Evolutionary conservation across 2,888 invertebrate species (phyloP), one percentile per base, ranked within the genome.

Genomic region (Hydroisotoma schaefferi): DNA sequence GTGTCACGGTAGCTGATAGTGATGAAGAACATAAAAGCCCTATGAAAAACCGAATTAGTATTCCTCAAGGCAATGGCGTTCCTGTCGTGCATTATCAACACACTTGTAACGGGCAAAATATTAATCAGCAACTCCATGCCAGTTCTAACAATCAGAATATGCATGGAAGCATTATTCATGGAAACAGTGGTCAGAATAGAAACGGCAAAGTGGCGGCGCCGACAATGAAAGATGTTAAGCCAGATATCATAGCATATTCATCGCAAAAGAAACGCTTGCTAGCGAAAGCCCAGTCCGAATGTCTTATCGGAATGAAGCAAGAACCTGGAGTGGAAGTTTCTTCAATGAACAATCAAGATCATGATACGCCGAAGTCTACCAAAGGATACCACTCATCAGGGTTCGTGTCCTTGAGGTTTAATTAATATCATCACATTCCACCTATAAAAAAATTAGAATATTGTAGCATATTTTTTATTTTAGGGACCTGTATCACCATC

Each of bases 191-290:
- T 20, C 40, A 44, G 8, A 60, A 55, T 18, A 33, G 18, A 12
- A 20, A 27, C 4, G 28, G 22, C 1, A 59, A 52, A 12, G 59
- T 56, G 18, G 51, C 51, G 5, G 55, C 55, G 18, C 27, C 37
- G 18, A 63, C 53, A 23, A 25, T 63, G 46, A 55, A 66, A 23
- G 72, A 72, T 52, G 64, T 72, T 6, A 72, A 72, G 44, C 72
- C 72, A 1, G 70, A 72, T 38, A 66, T 72, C 8, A 56, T 63
- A 12, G 70, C 71, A 1, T 71, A 72, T 53, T 71, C 67, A 76
- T 88, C 89, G 55, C 91, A 93, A 79, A 93, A 93, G 83, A 93
- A 93, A 77, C 83, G 92, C 27, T 80, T 93, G 55, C 78, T 93
- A 65, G 91, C 91, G 55, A 90, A 93, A 79, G 90, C 90, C 49